Evolutionary conservation across 2,113 vertebrate genomes (phyloP), one percentile per base, ranked within the genome.

Genomic region (Paralichthys olivaceus): DNA sequence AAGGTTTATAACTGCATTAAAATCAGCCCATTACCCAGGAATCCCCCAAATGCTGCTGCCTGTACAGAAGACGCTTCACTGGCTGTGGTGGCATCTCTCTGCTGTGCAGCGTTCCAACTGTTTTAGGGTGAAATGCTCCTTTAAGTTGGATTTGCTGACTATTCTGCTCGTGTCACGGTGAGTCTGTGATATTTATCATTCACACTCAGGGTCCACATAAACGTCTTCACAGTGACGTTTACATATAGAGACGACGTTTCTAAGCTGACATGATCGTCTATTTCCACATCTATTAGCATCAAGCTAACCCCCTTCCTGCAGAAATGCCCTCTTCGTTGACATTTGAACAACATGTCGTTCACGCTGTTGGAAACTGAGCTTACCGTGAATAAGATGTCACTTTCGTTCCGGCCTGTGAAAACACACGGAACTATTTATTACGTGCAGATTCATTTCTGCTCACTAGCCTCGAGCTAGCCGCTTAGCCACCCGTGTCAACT

Each of bases 341-440:
- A 32, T 54, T 56, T 51, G 6, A 63, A 28, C 0, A 59, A 34
- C 0, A 12, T 0, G 1, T 4, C 0, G 0, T 17, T 62, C 25
- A 32, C 4, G 19, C 1, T 0, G 20, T 58, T 0, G 11, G 1
- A 20, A 51, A 1, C 1, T 0, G 11, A 22, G 0, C 87, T 86
- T 82, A 92, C 87, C 86, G 32, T 83, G 34, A 3, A 73, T 23
- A n/a, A 61, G 70, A 76, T 60, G 45, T 83, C 45, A 67, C 6
- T n/a, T 6, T 57, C 22, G 17, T 70, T 64, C 17, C 15, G 47
- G 15, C 3, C 13, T 12, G n/a, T 45, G 12, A 55, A 71, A 71
- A 67, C 0, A 55, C 8, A 58, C 1, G 25, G 0, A 25, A 8
- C 0, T 47, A 2, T 5, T 6, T 40, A 22, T 25, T 29, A 20